These are phyloP conservation scores for Nymphalis polychloros DNA, from an alignment of 2,888 invertebrate species.

Conservation along the genomic window DNA sequence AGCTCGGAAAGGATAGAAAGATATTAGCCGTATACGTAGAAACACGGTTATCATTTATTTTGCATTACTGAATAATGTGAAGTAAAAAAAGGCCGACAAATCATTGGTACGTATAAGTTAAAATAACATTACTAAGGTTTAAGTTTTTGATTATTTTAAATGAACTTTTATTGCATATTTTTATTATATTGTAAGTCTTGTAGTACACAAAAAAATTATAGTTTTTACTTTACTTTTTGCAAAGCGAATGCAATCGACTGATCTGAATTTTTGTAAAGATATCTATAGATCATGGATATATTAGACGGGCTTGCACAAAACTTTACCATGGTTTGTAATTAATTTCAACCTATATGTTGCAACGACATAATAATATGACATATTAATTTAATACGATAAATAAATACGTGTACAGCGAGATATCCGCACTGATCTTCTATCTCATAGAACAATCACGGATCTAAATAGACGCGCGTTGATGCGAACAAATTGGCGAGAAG, in stretches of 20 bases:
- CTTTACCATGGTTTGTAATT: no score
- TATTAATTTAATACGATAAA: neutral
- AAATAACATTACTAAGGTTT: neutral
- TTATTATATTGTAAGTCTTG: no score
- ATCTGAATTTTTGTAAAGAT: no score
- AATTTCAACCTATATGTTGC: no score
- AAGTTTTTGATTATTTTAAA: no score
- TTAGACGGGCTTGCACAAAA: no score
- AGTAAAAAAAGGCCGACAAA: no score
- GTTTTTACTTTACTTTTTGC: no score
- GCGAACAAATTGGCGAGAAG: constrained; percentile 72
- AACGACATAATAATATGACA: neutral
- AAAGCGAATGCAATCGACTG: no score
- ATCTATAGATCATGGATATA: no score
- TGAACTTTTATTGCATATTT: no score
- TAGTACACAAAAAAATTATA: no score
- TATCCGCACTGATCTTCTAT: constrained; percentile 42
- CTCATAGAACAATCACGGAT: constrained; percentile 61
- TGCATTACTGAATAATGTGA: constrained; percentile 9
- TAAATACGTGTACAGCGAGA: constrained; percentile 27
- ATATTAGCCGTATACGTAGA: constrained; percentile 29
- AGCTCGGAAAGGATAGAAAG: constrained; percentile 36
- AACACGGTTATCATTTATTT: constrained; percentile 21
- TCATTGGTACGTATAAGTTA: neutral
- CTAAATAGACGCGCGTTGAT: constrained; percentile 73